Evolutionary conservation across 64 coral and sea anemone genomes (phyloP), one percentile per base, ranked within the genome.

Genomic region (Montipora efflorescens): DNA sequence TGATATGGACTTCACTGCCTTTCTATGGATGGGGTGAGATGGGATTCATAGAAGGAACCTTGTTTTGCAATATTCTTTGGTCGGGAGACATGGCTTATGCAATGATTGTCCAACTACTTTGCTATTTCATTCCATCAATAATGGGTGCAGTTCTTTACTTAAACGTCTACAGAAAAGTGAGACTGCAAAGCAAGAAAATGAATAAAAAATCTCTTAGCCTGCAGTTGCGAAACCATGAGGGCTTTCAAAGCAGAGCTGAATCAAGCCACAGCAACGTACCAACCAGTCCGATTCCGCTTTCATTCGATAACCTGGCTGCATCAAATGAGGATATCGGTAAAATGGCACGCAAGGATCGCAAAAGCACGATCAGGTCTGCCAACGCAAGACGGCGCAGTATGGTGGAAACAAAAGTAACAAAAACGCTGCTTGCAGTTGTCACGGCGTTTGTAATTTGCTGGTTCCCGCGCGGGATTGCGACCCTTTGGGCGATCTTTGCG

Each of bases 11-110:
- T 12, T 48, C 87, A 10, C 49, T 99, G 74, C 98, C 98, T 67
- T 99, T 99, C 76, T 87, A 89, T 53, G 98, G 98, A 72, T 99
- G 98, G 98, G 98, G 98, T 3, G 84, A 90, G 20, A 79, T 96
- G 58, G 98, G 95, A n/a, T 96, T 96, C 18, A 92, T 92, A 28
- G 23, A 94, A 71, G 98, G 98, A 8, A 96, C 98, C 19, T 77
- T 99, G 51, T 99, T 92, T 68, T 99, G 98, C 74, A 99, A 99
- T 48, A 99, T 92, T 7, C 18, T 94, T 3, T 99, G 98, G 98
- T 94, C 92, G 44, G 75, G 76, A 28, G 82, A 94, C 2, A 74
- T 95, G 44, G 90, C 79, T 19, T 96, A 96, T 28, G 95, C 98
- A 5, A 90, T 88, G 16, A 94, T 89, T 45, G 67, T 93, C 44